These are phyloP conservation scores for Erpobdella octoculata DNA, from an alignment of 2,888 invertebrate genomes.

Conservation along the genomic window DNA sequence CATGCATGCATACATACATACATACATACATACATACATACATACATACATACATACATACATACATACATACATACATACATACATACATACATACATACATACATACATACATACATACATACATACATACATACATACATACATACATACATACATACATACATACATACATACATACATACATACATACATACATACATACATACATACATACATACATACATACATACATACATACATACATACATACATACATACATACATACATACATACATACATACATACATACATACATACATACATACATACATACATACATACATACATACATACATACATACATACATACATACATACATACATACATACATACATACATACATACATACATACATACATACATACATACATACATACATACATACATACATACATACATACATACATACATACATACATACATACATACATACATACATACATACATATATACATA, in stretches of 20 bases:
- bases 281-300: neutral
- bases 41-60: too few relatives aligned
- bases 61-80: too few relatives aligned
- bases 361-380: conserved; percentile 1
- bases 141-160: too few relatives aligned
- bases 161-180: too few relatives aligned
- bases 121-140: too few relatives aligned
- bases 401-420: neutral
- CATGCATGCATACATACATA: too few relatives aligned
- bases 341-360: neutral
- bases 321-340: neutral
- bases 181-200: neutral
- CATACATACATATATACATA: neutral
- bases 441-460: neutral
- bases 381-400: neutral
- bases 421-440: neutral
- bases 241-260: too few relatives aligned
- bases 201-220: neutral
- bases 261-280: neutral
- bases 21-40: too few relatives aligned
- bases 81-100: too few relatives aligned
- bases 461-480: neutral
- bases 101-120: too few relatives aligned
- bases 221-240: too few relatives aligned
- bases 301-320: neutral